phyloP scores from a whole-genome alignment of 2,888 invertebrate genomes.

The Gymnoscelis rufifasciata region DNA sequence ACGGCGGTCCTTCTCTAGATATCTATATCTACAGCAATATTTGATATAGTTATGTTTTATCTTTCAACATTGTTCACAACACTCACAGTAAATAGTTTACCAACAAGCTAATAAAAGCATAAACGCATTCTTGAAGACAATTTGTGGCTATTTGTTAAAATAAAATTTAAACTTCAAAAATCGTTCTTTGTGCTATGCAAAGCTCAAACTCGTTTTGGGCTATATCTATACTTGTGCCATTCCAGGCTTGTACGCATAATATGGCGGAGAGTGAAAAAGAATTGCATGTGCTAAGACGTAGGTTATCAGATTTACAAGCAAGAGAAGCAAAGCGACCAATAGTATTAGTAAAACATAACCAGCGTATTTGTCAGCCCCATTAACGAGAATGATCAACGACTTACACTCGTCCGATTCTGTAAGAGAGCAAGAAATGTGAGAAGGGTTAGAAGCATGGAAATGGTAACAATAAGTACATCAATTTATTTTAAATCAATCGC shows the following conservation, averaged over 20 bases:
- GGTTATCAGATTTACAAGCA: conserved; percentile 19
- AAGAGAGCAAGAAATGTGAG: conserved; percentile 74
- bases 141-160: no score
- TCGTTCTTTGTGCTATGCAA: neutral
- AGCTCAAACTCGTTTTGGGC: neutral
- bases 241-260: conserved; percentile 26
- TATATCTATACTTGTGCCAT: conserved; percentile 11
- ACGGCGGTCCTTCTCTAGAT: no score
- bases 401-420: conserved; percentile 78
- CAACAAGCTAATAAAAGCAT: conserved; percentile 29
- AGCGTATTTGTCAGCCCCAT: conserved; percentile 56
- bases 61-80: neutral
- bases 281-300: conserved; percentile 15
- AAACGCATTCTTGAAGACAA: conserved; percentile 32
- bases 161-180: conserved; percentile 7
- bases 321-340: conserved; percentile 28
- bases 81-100: conserved; percentile 31
- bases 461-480: conserved; percentile 10
- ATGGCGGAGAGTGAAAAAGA: conserved; percentile 12
- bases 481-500: conserved; percentile 2
- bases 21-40: no score
- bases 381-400: conserved; percentile 57
- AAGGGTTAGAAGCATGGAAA: conserved; percentile 59
- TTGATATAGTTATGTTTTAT: no score
- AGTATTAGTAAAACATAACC: conserved; percentile 56